Evolutionary conservation across 2,888 invertebrate species (phyloP).

Genomic region (Rosalia funebris): DNA sequence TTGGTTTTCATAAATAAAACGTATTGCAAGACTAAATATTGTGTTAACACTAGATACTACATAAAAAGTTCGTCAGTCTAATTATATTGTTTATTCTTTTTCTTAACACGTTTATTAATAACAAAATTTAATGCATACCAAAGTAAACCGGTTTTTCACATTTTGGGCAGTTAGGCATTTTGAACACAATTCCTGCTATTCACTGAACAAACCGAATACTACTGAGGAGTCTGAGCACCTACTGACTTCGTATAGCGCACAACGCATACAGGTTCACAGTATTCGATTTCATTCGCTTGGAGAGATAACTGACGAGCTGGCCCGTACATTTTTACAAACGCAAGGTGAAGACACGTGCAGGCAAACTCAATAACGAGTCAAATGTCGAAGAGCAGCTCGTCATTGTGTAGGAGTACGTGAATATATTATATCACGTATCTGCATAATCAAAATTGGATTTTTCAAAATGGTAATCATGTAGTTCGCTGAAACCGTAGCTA

Average conservation of each 20-base stretch:
- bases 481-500: too few relatives aligned
- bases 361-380: background rate
- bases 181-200: constrained; percentile 25
- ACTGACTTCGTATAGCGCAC: background rate
- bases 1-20: too few relatives aligned
- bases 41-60: too few relatives aligned
- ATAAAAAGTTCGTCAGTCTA: too few relatives aligned
- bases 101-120: too few relatives aligned
- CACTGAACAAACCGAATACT: constrained; percentile 10
- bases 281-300: constrained; percentile 1
- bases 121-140: constrained; percentile 65
- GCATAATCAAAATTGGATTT: background rate
- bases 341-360: background rate
- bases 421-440: background rate
- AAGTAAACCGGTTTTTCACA: constrained; percentile 72
- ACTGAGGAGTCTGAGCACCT: background rate
- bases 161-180: constrained; percentile 71
- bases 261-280: constrained; percentile 16
- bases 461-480: too few relatives aligned
- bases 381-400: background rate
- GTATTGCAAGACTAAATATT: too few relatives aligned
- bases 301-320: background rate
- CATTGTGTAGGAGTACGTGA: background rate
- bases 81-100: too few relatives aligned
- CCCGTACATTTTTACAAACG: background rate